phyloP scores from a whole-genome alignment of 2,113 vertebrate species.

The Laticauda colubrina region DNA sequence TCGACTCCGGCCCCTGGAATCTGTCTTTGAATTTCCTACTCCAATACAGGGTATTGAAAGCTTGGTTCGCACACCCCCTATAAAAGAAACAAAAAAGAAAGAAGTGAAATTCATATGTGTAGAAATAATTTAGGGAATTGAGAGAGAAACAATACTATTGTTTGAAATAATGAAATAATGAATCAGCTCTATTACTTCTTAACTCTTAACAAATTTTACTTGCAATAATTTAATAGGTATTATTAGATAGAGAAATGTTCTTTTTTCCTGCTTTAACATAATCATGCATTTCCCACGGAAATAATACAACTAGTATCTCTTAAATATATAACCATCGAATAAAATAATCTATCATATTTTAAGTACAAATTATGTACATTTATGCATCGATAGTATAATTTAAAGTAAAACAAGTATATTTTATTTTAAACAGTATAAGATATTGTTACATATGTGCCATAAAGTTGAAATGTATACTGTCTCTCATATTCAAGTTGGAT shows the following conservation, averaged over 20 bases:
- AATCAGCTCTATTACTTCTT: neutral
- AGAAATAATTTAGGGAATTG: neutral
- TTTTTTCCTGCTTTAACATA: neutral
- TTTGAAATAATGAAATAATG: neutral
- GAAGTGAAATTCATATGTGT: conserved; percentile 22
- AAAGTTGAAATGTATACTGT: neutral
- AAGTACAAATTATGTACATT: neutral
- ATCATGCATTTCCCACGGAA: neutral
- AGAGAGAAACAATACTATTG: neutral
- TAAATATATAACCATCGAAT: neutral
- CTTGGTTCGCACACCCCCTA: conserved; percentile 88
- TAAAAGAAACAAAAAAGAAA: conserved; percentile 36
- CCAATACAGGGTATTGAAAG: conserved; percentile 77
- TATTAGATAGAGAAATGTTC: neutral
- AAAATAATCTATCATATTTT: neutral
- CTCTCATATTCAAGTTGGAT: neutral
- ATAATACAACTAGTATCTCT: neutral
- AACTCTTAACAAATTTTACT: neutral
- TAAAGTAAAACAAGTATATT: neutral
- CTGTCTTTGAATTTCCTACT: conserved; percentile 79
- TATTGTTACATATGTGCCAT: neutral
- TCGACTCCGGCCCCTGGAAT: conserved; percentile 90
- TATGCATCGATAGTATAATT: neutral
- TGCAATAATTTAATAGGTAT: neutral
- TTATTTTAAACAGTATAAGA: neutral